A percentile compares a stretch with the other conserved stretches of the same genome.
Conservation (phyloP, 2,797 vertebrate genomes). For the Carduelis carduelis region DNA sequence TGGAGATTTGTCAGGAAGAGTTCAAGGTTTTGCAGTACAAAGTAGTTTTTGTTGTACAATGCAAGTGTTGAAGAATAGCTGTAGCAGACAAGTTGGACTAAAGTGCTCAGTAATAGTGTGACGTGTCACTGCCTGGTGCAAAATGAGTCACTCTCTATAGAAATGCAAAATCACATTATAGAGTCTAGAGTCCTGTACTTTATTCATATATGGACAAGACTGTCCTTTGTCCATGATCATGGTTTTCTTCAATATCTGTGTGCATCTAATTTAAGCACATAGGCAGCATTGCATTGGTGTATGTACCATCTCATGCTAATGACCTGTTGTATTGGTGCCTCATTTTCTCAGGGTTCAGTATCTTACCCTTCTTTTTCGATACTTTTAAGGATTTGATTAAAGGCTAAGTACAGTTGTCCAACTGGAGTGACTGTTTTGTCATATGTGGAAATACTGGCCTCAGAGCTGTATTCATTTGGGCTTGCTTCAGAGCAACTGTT, state of each 20-base stretch:
- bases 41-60: conserved; percentile 62
- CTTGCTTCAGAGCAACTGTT: neutral
- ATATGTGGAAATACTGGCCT: neutral
- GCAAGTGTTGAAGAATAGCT: conserved; percentile 30
- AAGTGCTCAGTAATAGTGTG: conserved; percentile 20
- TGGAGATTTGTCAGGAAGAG: conserved; percentile 39
- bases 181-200: conserved; percentile 34
- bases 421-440: neutral
- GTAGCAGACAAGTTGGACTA: conserved; percentile 27
- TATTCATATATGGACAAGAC: conserved; percentile 59
- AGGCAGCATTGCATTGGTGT: neutral
- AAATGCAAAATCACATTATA: conserved; percentile 52
- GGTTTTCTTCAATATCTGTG: conserved; percentile 19
- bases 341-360: neutral
- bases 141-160: conserved; percentile 59
- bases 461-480: neutral
- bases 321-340: neutral
- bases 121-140: conserved; percentile 68
- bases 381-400: neutral
- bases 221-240: conserved; percentile 46
- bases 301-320: neutral
- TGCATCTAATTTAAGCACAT: neutral
- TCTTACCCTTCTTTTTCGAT: neutral
- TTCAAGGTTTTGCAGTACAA: conserved; percentile 48
- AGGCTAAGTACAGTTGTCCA: neutral